Evolutionary conservation across 2,888 invertebrate species (phyloP).

Genomic region (Smittia sp.): DNA sequence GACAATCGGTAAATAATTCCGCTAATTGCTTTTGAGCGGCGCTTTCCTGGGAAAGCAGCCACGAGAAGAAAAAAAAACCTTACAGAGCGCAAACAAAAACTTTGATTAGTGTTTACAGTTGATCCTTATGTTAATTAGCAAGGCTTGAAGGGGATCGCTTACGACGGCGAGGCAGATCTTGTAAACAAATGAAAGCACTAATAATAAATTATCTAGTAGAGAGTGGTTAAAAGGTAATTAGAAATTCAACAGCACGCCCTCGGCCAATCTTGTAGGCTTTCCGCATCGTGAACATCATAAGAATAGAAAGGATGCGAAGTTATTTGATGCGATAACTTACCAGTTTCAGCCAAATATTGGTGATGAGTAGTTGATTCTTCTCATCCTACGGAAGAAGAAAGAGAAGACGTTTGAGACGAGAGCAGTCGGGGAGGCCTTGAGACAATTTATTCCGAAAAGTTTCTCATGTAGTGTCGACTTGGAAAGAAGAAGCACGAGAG

Average conservation of each 20-base stretch:
- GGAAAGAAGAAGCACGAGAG: neutral
- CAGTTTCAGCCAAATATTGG: slow-evolving; percentile 68
- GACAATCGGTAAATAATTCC: slow-evolving; percentile 18
- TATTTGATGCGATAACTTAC: slow-evolving; percentile 46
- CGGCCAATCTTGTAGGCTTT: neutral
- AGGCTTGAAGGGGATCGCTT: neutral
- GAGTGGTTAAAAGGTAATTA: neutral
- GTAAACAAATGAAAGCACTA: neutral
- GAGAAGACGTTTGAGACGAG: neutral
- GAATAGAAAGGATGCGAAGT: too few relatives aligned
- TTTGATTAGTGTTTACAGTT: slow-evolving; percentile 3
- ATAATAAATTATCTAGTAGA: too few relatives aligned
- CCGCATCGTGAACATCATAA: neutral
- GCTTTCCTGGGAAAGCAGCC: neutral
- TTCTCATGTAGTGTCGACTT: neutral
- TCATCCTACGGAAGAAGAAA: slow-evolving; percentile 65
- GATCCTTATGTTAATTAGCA: slow-evolving; percentile 33
- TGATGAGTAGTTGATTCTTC: slow-evolving; percentile 75
- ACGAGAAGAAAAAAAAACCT: too few relatives aligned
- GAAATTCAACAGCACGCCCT: neutral
- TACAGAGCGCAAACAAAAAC: neutral
- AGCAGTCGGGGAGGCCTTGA: neutral
- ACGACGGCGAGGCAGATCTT: neutral
- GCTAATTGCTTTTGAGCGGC: neutral
- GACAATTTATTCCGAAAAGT: neutral